Conservation (phyloP, 2,888 invertebrate species). For the Monoplex corrugatus region DNA sequence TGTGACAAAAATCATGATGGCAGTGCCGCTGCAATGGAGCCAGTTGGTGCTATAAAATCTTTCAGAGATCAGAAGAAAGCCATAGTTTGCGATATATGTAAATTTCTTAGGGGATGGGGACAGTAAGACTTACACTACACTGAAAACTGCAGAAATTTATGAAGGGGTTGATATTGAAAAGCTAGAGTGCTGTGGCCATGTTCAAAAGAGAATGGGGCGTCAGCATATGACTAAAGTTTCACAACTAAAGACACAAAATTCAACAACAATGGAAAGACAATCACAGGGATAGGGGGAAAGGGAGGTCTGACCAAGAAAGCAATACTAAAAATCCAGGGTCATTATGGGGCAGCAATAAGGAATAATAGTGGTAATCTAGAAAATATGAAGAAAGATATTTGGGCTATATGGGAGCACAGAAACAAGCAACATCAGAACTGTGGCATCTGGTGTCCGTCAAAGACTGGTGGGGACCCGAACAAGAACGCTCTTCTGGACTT, state of each 20-base stretch:
- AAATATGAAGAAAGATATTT: constrained; percentile 24
- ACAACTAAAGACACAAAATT: constrained; percentile 4
- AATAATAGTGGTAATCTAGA: constrained; percentile 15
- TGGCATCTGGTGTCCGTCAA: constrained; percentile 43
- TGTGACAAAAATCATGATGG: no score
- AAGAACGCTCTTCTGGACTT: constrained; percentile 42
- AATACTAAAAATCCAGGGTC: constrained; percentile 36
- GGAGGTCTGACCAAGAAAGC: constrained; percentile 10
- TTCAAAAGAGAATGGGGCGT: no score
- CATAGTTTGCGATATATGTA: no score
- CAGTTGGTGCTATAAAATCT: no score
- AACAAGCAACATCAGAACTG: constrained; percentile 21
- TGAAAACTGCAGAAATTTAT: neutral
- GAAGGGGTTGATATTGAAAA: neutral
- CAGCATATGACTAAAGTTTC: neutral
- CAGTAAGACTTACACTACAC: neutral
- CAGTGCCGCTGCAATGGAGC: no score
- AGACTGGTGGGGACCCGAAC: neutral
- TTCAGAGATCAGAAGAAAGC: no score
- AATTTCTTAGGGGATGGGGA: no score
- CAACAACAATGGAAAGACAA: constrained; percentile 7
- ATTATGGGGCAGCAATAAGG: constrained; percentile 46
- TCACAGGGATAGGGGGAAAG: constrained; percentile 30
- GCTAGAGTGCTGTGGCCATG: constrained; percentile 53
- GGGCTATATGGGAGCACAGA: constrained; percentile 46